These are phyloP conservation scores for Paratilapia polleni DNA, from an alignment of 2,113 vertebrate species.

Conservation along the genomic window DNA sequence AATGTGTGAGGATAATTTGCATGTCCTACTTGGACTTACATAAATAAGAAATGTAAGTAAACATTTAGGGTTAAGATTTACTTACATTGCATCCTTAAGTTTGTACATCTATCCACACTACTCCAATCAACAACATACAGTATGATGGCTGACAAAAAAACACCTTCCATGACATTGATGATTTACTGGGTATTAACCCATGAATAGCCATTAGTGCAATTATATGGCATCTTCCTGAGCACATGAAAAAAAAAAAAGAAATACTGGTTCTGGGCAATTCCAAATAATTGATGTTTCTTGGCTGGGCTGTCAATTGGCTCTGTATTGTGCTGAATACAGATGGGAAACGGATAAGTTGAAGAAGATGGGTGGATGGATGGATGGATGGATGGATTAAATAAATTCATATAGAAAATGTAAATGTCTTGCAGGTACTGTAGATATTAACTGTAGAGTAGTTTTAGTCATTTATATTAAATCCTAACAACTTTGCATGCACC, in stretches of 20 bases:
- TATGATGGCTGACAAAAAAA: slow-evolving; percentile 5
- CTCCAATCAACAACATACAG: background rate
- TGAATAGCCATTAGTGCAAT: background rate
- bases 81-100: slow-evolving; percentile 28
- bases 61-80: slow-evolving; percentile 9
- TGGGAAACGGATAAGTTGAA: fast-evolving
- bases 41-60: background rate
- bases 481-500: background rate
- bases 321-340: background rate
- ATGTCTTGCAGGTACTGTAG: background rate
- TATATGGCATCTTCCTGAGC: background rate
- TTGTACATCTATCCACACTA: background rate
- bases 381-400: too few relatives aligned
- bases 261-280: background rate
- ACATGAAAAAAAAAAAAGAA: background rate
- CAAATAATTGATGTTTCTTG: background rate
- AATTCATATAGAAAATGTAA: background rate
- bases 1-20: background rate
- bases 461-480: background rate
- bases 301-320: background rate
- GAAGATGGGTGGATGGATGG: too few relatives aligned
- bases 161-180: background rate
- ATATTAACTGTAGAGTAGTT: background rate
- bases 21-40: background rate
- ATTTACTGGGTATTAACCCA: background rate